These are phyloP conservation scores for Pristionchus japonicus DNA, from an alignment of 2,888 invertebrate species.

Conservation along the genomic window DNA sequence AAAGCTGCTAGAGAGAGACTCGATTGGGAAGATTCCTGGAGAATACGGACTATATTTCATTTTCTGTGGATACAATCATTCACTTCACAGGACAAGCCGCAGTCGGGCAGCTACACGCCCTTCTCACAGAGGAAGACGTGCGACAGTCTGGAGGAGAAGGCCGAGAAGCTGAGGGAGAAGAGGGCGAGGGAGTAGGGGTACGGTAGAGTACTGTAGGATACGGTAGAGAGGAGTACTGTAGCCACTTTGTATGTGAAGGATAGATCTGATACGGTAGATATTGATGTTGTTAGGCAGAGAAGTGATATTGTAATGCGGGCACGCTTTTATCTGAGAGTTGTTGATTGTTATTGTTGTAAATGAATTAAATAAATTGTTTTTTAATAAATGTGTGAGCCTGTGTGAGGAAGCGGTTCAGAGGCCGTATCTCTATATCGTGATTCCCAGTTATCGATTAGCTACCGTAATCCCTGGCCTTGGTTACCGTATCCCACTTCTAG, in stretches of 20 bases:
- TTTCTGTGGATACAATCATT: too few species aligned
- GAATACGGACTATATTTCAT: too few species aligned
- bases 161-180: constrained; percentile 54
- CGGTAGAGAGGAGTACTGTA: background rate
- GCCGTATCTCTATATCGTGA: background rate
- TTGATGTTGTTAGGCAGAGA: background rate
- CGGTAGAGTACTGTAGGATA: background rate
- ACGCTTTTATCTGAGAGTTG: background rate
- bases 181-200: constrained; percentile 30
- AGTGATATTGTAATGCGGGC: background rate
- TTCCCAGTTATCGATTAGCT: background rate
- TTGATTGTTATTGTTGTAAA: background rate
- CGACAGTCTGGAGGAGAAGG: constrained; percentile 63
- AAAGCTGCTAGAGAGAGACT: too few species aligned
- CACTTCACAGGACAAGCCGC: constrained; percentile 59
- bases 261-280: background rate
- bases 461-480: too few species aligned
- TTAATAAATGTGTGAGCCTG: background rate
- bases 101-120: constrained; percentile 56
- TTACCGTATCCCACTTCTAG: background rate
- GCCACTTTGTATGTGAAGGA: background rate
- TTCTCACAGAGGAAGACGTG: constrained; percentile 62
- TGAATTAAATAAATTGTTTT: background rate
- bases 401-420: background rate
- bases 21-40: too few species aligned